A percentile compares a stretch with the other conserved stretches of the same genome.
These are phyloP conservation scores for Amphipoea lucens DNA, from an alignment of 2,888 invertebrate species.

Conservation along the genomic window DNA sequence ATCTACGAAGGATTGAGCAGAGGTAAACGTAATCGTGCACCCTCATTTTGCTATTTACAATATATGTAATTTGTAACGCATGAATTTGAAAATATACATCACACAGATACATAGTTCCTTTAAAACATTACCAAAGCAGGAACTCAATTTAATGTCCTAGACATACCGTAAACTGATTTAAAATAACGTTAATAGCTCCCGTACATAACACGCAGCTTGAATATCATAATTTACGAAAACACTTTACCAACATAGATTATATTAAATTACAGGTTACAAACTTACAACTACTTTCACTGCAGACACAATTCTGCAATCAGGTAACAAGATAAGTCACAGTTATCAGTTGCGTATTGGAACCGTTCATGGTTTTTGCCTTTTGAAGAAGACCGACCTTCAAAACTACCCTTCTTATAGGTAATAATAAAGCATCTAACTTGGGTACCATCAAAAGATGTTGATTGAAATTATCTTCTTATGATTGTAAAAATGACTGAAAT, in stretches of 20 bases:
- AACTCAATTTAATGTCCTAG: not conserved
- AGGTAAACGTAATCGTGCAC: not conserved
- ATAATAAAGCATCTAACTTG: not conserved
- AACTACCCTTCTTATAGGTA: not conserved
- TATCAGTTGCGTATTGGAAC: constrained; percentile 54
- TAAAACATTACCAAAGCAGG: not conserved
- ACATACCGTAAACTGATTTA: constrained; percentile 9
- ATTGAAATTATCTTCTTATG: not conserved
- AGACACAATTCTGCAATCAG: constrained; percentile 56
- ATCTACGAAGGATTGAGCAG: not conserved
- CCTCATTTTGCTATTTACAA: not conserved
- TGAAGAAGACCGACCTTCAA: constrained; percentile 8
- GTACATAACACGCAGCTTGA: constrained; percentile 24
- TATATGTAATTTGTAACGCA: no score
- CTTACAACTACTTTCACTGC: constrained; percentile 63
- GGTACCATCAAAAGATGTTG: no score
- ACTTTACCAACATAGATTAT: constrained; percentile 31
- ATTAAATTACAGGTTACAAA: constrained; percentile 43
- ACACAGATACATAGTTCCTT: not conserved
- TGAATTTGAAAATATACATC: not conserved
- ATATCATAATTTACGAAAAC: constrained; percentile 49
- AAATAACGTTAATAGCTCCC: constrained; percentile 27
- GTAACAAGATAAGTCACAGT: constrained; percentile 45
- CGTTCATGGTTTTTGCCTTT: constrained; percentile 19
- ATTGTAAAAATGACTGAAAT: not conserved